Base-by-base conservation (phyloP, 1,140 invertebrate genomes). In the Panulirus ornatus region DNA sequence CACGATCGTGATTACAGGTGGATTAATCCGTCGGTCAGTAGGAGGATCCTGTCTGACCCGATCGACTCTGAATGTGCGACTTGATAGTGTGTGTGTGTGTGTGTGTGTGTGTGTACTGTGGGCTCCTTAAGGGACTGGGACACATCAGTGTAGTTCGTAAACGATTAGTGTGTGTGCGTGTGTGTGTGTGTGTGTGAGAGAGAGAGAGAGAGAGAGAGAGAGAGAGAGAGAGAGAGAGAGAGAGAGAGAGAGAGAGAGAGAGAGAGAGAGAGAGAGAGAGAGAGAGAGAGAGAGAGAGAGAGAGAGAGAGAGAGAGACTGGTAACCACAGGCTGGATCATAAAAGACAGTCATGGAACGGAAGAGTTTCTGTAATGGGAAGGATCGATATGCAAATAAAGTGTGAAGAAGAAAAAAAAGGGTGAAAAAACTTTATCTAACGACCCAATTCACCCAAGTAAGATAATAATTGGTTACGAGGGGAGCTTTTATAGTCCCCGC, bases 151-250 rank as follows among this genome's bases (percentile, higher is more conserved):
- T 22, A n/a, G 63, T 8, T 0, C n/a, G 8, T 1, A 16, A 8
- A 70, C 63, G 22, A 5, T 8, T 34, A 70, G 34, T 9, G 5
- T 22, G n/a, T 34, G n/a, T n/a, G 63, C 11, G 16, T 1, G n/a
- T 40, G 70, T 8, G 27, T 14, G 34, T 30, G n/a, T 19, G 5
- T 19, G 27, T 1, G 27, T 8, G 73, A 76, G 73, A 40, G 73
- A 42, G 73, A 76, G 73, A 76, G 75, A 44, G 38, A 78, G 75
- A 76, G 75, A 44, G 75, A 76, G 75, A 76, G 75, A 76, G 73
- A 76, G 73, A 76, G 73, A 76, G 73, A 76, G 73, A 78, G 75
- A 78, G 75, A 78, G 75, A 42, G 14, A 36, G 71, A 75, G 71
- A 75, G 34, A 14, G 30, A 75, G 34, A 34, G 71, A 73, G 71